Evolutionary conservation across 2,888 invertebrate species (phyloP), one percentile per base, ranked within the genome.

Genomic region (Ormyrus rosae): DNA sequence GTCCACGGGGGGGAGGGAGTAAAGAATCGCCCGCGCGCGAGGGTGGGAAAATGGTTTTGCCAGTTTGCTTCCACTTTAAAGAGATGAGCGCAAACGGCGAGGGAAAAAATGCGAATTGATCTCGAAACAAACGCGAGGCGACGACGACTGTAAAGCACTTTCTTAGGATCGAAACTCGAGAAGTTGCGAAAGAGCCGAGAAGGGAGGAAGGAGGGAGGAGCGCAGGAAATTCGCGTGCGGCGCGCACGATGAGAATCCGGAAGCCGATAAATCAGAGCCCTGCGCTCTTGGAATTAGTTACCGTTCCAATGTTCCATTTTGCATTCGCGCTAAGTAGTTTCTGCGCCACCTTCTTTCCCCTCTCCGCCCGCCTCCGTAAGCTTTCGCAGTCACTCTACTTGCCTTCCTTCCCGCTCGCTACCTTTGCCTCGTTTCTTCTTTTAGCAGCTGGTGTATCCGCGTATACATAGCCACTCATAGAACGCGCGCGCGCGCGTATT

Each of bases 211-310:
- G 19, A 19, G 19, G 19, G 19, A 19, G 19, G 19, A 19, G 19
- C 19, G 19, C 19, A 19, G 19, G 64, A 51, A 60, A 19, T 55
- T 55, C 8, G 48, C 58, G n/a, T 50, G 5, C 70, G 77, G 69
- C 19, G 19, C 19, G 19, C 64, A 81, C 83, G 74, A 82, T 83
- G 85, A 87, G 85, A 87, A 85, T 85, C 84, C 85, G 85, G 86
- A 88, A 87, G 85, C 86, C 87, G 86, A 89, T 89, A 88, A 89
- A 89, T 89, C 87, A 88, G 81, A 80, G 82, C 80, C 82, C 74
- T 58, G 83, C 84, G 82, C 84, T 85, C 86, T 87, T 83, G 85
- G 85, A 89, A 89, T 89, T 88, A 89, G 88, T 88, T 88, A 87
- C 86, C 85, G 85, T 86, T 85, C 85, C 87, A 87, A 87, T 88